Evolutionary conservation across 2,113 vertebrate genomes (phyloP).

Genomic region (Pterocles burchelli): DNA sequence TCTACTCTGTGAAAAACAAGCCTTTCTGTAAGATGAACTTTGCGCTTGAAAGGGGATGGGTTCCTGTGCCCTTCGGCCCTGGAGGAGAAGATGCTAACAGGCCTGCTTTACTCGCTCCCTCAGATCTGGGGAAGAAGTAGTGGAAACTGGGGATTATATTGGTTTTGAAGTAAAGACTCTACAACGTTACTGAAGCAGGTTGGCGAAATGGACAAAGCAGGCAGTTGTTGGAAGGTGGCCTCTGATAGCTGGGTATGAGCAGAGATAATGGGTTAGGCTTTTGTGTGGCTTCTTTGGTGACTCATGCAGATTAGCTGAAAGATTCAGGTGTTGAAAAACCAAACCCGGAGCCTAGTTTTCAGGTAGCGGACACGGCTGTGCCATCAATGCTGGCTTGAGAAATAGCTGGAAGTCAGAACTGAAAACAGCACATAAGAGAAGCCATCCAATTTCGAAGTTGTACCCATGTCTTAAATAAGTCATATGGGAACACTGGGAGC

Average conservation of each 20-base stretch:
- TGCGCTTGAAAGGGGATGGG: constrained; percentile 69
- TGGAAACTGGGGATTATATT: constrained; percentile 70
- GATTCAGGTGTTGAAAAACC: background rate
- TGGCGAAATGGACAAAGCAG: constrained; percentile 31
- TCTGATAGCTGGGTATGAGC: constrained; percentile 7
- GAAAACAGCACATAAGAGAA: constrained; percentile 10
- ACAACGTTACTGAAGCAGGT: background rate
- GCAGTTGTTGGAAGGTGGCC: constrained; percentile 67
- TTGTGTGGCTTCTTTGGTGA: background rate
- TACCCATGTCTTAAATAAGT: background rate
- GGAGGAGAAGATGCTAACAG: constrained; percentile 31
- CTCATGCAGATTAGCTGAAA: background rate
- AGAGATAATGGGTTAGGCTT: constrained; percentile 20
- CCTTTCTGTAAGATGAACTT: constrained; percentile 69
- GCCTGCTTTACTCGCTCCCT: constrained; percentile 57
- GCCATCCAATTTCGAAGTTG: constrained; percentile 1
- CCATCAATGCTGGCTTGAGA: background rate
- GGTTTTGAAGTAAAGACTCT: constrained; percentile 57
- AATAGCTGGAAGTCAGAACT: background rate
- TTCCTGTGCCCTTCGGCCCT: constrained; percentile 70
- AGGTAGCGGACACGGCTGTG: background rate
- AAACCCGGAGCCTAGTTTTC: background rate
- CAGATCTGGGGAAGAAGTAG: background rate
- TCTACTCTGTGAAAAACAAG: constrained; percentile 70
- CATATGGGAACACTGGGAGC: constrained; percentile 35